Base-by-base conservation (phyloP, 1,140 invertebrate genomes). In the Pseudachorutes palmiensis region DNA sequence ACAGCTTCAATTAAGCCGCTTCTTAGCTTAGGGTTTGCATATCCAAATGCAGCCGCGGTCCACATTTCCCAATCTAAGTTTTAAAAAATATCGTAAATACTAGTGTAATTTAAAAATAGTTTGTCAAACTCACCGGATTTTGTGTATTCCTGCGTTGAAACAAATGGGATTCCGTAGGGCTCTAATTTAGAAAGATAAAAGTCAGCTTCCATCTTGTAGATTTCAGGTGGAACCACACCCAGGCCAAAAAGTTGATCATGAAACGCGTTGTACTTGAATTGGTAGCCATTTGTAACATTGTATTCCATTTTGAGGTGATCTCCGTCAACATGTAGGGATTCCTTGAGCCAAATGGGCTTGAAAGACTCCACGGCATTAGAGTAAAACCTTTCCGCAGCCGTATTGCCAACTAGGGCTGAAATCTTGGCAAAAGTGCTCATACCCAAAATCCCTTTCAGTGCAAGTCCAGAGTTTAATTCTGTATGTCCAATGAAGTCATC, bases 261-360 rank as follows among this genome's bases (percentile, higher is more conserved):
- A 33, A 66, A 69, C 3, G 70, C 70, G 45, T 72, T 72, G 55
- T 72, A 72, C 31, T 72, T 72, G 67, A 72, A 66, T 57, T 72
- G 70, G 48, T 69, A 72, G 19, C 65, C 70, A 12, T 67, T 59
- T 1, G 70, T 64, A 36, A 72, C 61, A 36, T 72, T 72, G 70
- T 72, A 72, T 24, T 72, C 70, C 67, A 69, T 72, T 33, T 72
- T 72, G 33, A 72, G 64, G 36, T 72, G 70, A 36, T 24, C 26
- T 26, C 60, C 41, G 41, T 61, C 61, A 12, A 16, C 19, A 24
- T 71, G 48, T n/a, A 71, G 29, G 16, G 63, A 66, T 32, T 72
- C 70, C 2, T 32, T 51, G 24, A 30, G 19, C 70, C 70, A 72
- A 19, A 31, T 72, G 1, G 33, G 66, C 33, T 69, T 31, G 36